Evolutionary conservation across 1,140 invertebrate species (phyloP), one percentile per base, ranked within the genome.

Genomic region (Holotrichia oblita): DNA sequence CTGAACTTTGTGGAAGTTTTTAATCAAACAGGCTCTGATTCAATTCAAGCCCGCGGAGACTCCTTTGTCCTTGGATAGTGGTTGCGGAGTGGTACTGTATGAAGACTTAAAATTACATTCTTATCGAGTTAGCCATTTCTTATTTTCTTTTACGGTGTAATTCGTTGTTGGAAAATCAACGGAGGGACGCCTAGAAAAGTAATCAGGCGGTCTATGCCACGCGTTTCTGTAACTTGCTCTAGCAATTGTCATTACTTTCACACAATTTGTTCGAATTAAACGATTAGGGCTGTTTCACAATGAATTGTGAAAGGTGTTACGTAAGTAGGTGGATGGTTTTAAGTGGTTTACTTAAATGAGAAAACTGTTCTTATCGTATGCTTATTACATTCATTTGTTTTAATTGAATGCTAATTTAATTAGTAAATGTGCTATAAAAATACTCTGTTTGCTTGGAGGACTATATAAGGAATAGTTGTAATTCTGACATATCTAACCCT

Each of bases 1-100:
- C 78, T 64, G 55, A 78, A 78, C 61, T 78, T 77, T 34, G 48
- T 17, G 78, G 78, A 83, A 83, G 83, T 83, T 83, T 83, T 83
- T 83, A 83, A 83, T 83, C 83, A 83, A 83, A 83, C 82, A 83
- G 74, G 81, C 82, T 79, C 77, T 83, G 80, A 83, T 83, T 83
- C 83, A 81, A 83, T 83, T 83, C 78, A 78, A 44, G 42, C 73
- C 80, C 81, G 77, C 78, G 81, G 82, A 82, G 80, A 79, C 80
- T 76, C 79, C 73, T 80, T 81, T 83, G 82, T 83, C 80, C 79
- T 79, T 80, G 79, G 79, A 78, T 73, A 73, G 61, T 69, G 81
- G 82, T 82, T 82, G 79, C 81, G 83, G 79, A 83, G 76, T 76
- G 76, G 77, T 79, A 80, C 73, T 79, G 80, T 81, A 83, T 83